Percentiles rank a stretch among this genome's conserved stretches.
Evolutionary conservation across 2,797 vertebrate genomes (phyloP).

Genomic region (Petrocephalus sullivani): DNA sequence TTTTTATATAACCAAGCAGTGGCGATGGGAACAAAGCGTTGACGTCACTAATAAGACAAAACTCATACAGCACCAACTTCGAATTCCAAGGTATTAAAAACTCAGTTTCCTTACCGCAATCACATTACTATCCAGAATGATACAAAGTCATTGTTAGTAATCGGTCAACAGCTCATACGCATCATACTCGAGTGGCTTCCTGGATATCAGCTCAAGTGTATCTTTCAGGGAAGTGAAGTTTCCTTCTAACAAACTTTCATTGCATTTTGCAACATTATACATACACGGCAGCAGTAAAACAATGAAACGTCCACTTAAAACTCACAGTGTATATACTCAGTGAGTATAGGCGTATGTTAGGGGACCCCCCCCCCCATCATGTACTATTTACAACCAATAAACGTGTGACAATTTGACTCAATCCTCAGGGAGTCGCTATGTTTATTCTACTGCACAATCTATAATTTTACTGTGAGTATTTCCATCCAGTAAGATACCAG

Average conservation of each 20-base stretch:
- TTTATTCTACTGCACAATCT: constrained; percentile 1
- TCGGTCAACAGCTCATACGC: neutral
- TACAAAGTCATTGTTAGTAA: neutral
- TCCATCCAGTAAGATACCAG: neutral
- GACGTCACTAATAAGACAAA: neutral
- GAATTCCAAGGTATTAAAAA: neutral
- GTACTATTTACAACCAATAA: neutral
- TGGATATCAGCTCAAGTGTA: neutral
- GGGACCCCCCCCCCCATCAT: neutral
- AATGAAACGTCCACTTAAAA: neutral
- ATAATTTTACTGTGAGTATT: neutral
- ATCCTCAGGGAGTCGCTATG: neutral
- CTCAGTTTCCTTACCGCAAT: neutral
- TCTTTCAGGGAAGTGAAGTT: neutral
- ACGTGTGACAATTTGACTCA: neutral
- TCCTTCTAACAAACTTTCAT: neutral
- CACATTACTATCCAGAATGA: neutral
- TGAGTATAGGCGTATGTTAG: neutral
- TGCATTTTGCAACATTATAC: neutral
- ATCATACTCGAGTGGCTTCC: neutral
- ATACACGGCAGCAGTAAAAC: neutral
- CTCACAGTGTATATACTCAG: neutral
- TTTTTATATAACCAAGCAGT: constrained; percentile 6
- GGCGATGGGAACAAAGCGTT: neutral
- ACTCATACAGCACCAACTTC: neutral